Conservation (phyloP, 2,888 invertebrate genomes). For the Phorcus lineatus region DNA sequence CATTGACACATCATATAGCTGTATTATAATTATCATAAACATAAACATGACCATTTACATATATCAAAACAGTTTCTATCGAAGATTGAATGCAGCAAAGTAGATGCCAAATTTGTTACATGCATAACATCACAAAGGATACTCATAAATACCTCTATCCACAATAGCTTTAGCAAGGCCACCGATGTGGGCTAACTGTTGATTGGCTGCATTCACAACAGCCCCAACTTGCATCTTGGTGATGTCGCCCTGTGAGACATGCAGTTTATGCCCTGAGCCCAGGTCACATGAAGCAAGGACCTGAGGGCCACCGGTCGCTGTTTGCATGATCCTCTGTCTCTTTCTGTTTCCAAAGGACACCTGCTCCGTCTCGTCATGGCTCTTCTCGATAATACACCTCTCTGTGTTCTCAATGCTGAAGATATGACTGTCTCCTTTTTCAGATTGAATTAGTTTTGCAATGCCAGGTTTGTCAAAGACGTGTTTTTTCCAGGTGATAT, state of each 20-base stretch:
- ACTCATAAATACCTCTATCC: background rate
- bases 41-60: no score
- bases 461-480: background rate
- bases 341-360: background rate
- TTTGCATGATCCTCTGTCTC: background rate
- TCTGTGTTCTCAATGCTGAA: background rate
- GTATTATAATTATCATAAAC: no score
- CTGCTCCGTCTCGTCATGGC: background rate
- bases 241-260: constrained; percentile 9
- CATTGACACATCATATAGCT: no score
- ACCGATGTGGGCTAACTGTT: constrained; percentile 1
- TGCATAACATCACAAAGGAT: background rate
- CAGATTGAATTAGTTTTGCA: background rate
- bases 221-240: constrained; percentile 13
- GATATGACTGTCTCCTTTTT: background rate
- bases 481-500: background rate
- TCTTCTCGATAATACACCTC: background rate
- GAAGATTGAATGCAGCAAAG: no score
- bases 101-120: no score
- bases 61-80: no score
- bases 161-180: constrained; percentile 22
- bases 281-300: background rate
- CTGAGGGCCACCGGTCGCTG: background rate
- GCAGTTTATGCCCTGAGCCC: background rate
- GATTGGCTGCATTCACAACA: constrained; percentile 27